Conservation (phyloP, 2,797 vertebrate species). For the Epinephelus malabaricus region DNA sequence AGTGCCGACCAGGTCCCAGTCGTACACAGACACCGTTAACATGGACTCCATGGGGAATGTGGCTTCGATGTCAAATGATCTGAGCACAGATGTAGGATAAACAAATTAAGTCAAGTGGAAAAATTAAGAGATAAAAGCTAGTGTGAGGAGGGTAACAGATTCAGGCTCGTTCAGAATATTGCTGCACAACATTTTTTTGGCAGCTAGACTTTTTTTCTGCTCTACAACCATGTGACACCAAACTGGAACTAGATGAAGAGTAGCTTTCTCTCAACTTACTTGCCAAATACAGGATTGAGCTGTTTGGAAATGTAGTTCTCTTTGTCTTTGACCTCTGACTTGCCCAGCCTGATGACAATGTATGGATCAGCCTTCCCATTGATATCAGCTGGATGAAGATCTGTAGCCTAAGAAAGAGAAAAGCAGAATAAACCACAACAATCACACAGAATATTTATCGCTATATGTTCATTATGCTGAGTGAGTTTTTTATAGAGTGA, state of each 20-base stretch:
- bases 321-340: constrained; percentile 96
- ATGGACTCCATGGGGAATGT: constrained; percentile 99
- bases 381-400: constrained; percentile 97
- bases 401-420: constrained; percentile 88
- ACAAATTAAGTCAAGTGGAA: not conserved
- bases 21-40: constrained; percentile 94
- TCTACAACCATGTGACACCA: no score
- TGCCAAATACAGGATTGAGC: constrained; percentile 97
- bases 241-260: not conserved
- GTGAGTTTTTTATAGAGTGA: not conserved
- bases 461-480: not conserved
- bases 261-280: constrained; percentile 86
- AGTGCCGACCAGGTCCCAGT: constrained; percentile 98
- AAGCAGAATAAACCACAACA: not conserved
- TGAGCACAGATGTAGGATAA: constrained; percentile 54
- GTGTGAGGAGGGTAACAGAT: not conserved
- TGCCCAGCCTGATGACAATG: constrained; percentile 94
- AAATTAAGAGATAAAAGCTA: not conserved
- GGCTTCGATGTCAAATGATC: constrained; percentile 97
- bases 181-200: not conserved
- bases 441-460: not conserved
- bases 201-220: no score
- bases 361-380: constrained; percentile 98
- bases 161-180: not conserved
- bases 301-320: constrained; percentile 99